These are phyloP conservation scores for Ochropacha duplaris DNA, from an alignment of 2,888 invertebrate species.

Conservation along the genomic window DNA sequence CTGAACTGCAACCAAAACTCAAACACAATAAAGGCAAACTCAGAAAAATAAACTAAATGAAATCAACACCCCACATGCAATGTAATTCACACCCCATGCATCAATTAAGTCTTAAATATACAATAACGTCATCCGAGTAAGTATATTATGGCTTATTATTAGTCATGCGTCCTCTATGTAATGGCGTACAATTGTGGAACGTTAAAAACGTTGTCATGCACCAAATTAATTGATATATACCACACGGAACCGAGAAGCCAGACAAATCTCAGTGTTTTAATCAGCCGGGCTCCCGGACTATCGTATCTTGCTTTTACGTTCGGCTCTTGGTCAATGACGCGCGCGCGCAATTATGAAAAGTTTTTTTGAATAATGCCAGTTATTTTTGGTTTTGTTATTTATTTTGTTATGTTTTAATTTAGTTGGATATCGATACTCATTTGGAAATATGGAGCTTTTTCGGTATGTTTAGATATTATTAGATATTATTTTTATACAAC, in stretches of 20 bases:
- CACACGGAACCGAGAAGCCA: slow-evolving; percentile 26
- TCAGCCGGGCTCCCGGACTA: slow-evolving; percentile 27
- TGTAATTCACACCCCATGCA: slow-evolving; percentile 1
- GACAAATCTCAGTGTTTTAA: slow-evolving; percentile 56
- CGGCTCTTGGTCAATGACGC: slow-evolving; percentile 9
- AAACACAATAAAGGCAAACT: not conserved
- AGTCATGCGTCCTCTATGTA: slow-evolving; percentile 6
- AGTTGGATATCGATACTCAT: not conserved
- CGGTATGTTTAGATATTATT: not conserved
- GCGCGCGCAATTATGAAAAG: slow-evolving; percentile 7
- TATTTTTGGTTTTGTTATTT: not conserved
- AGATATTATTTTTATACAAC: too few relatives aligned
- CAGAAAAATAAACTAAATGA: not conserved
- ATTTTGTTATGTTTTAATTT: not conserved
- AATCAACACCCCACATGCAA: not conserved
- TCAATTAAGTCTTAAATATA: not conserved
- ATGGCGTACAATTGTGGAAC: slow-evolving; percentile 26
- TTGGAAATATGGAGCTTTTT: not conserved
- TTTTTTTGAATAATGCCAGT: slow-evolving; percentile 1
- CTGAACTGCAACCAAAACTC: not conserved
- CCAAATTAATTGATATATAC: slow-evolving; percentile 73
- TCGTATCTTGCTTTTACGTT: slow-evolving; percentile 5
- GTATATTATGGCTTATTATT: slow-evolving; percentile 18
- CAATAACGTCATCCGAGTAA: not conserved
- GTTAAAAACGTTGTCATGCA: slow-evolving; percentile 50